Base-by-base conservation (phyloP, 2,113 vertebrate genomes). In the Uria aalge region DNA sequence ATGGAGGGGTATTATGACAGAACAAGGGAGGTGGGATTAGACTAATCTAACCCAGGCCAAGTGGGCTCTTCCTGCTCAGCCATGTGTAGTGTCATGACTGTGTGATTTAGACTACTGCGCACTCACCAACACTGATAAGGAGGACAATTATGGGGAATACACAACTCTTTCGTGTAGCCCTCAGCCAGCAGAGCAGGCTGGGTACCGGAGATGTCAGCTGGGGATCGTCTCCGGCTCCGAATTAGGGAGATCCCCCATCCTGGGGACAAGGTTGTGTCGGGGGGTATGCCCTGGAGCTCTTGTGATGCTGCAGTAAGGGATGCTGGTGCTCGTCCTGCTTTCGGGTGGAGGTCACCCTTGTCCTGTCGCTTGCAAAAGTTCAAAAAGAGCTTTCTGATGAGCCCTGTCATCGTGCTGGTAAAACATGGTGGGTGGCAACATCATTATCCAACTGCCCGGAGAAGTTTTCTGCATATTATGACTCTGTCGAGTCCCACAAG, bases 21-120 rank as follows among this genome's bases (percentile, higher is more conserved):
- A 93, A 95, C 85, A 92, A 96, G 96, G 96, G 96, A 96, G 96
- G 96, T 96, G 96, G 96, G 96, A 97, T 97, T 97, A 97, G 95
- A 97, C 85, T 96, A 97, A 97, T 96, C 96, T 96, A 93, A 94
- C 95, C 81, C 81, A 16, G 92, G 95, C 96, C 96, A 97, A 97
- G 96, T 97, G 96, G 96, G 94, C 90, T 96, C 55, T 96, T 97
- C 96, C 96, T 97, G 96, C 94, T 93, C 85, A 90, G 96, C 93
- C 96, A 96, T 96, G 96, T 88, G 96, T 40, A 93, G 96, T 94
- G 96, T 97, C 96, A 96, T 78, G 93, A 60, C 93, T 95, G 96
- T 88, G 96, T 96, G 96, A 97, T 97, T 96, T 97, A 96, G 95
- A 96, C 96, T 96, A 96, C 96, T 72, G 96, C 96, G 2, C 93